Base-by-base conservation (phyloP, 2,888 invertebrate species). In the Pachliopta kotzebuea region DNA sequence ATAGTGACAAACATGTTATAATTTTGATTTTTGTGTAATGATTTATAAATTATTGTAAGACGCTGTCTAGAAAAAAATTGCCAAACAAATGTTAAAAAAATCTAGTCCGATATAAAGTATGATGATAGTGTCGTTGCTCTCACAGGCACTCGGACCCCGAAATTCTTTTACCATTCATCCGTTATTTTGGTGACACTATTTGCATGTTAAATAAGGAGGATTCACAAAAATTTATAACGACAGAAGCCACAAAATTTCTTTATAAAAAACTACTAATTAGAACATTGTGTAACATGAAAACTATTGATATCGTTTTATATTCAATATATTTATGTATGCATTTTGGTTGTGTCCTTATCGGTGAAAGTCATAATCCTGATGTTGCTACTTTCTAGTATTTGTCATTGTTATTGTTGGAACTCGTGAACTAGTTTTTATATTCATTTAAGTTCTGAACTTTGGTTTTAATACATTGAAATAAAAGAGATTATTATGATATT, bases 141-240 rank as follows among this genome's bases (percentile, higher is more conserved):
- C 20, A 1, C n/a, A 50, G 42, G 17, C 60, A 9, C 57, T 52
- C 58, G 65, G 65, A 60, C 60, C 56, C 56, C 65, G 68, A 63
- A 66, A 63, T 62, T 54, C 63, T 65, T 60, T 59, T 63, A 58
- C 67, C 61, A 61, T 63, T 64, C 62, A 57, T 60, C 73, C 72
- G 71, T 74, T 73, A 73, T 55, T 66, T 67, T 57, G 52, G 66
- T 31, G 68, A 42, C 68, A 55, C 56, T 55, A 68, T 63, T 63
- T 70, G 74, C 69, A 73, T 74, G 60, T 66, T 69, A 37, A 45
- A 45, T n/a, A 45, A 45, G n/a, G 45, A n/a, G n/a, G 45, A 0
- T n/a, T 6, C 4, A 45, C 18, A n/a, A 18, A 6, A n/a, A 45
- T n/a, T 45, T n/a, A 45, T n/a, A 45, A n/a, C 4, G 6, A 45